Conservation (phyloP, 2,113 vertebrate genomes). For the Oreochromis tanganicae region DNA sequence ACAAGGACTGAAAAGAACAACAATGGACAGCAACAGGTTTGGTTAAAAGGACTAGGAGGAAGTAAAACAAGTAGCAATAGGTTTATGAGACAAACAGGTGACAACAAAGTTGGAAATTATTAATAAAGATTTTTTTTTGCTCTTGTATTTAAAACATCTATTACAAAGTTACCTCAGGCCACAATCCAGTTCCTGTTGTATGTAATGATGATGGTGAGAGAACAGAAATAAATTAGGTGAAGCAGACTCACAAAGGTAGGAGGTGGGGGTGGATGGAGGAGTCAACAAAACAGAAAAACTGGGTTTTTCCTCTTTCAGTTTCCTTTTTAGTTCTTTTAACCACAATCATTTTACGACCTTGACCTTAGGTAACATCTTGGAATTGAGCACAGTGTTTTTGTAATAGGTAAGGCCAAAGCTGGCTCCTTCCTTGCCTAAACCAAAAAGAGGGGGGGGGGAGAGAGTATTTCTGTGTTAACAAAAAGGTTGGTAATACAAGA, state of each 20-base stretch:
- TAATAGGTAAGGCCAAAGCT: not conserved
- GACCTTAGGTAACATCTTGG: not conserved
- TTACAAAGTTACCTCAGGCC: not conserved
- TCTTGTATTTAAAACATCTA: not conserved
- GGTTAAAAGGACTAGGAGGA: not conserved
- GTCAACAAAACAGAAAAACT: not conserved
- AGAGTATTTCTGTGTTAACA: not conserved
- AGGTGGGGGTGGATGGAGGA: not conserved
- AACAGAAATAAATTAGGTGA: not conserved
- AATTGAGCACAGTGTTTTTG: not conserved
- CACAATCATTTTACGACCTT: not conserved
- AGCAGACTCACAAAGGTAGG: not conserved
- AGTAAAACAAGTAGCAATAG: not conserved
- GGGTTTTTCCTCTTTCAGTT: not conserved
- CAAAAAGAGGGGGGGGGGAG: not conserved
- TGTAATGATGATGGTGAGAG: not conserved
- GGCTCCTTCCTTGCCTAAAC: not conserved
- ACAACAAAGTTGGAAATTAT: not conserved
- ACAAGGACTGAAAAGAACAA: slow-evolving; percentile 26
- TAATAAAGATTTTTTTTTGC: not conserved
- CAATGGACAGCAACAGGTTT: not conserved
- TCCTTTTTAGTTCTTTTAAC: not conserved
- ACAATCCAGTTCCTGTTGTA: not conserved
- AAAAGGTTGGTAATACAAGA: not conserved
- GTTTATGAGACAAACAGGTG: not conserved